Base-by-base conservation (phyloP, 2,888 invertebrate species). In the Holacanthella duospinosa region DNA sequence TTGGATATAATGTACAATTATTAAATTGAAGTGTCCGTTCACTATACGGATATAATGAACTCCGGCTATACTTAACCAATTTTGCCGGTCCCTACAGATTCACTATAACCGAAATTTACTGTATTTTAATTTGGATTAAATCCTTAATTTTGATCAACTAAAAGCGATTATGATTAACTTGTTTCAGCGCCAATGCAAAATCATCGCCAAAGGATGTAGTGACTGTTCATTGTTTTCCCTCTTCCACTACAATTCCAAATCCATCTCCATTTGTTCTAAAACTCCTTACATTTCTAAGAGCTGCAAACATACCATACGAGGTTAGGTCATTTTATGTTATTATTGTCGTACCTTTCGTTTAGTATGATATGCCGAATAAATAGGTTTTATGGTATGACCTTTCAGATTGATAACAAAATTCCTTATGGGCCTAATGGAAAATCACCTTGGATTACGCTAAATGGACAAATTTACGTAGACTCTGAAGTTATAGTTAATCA, bases 401-500 rank as follows among this genome's bases (percentile, higher is more conserved):
- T 3, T n/a, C 28, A 58, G 58, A 29, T 29, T 29, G 58, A 58
- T 25, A 24, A 58, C 36, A 29, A n/a, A 16, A 25, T 28, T 29
- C 43, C 64, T 0, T 64, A 44, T 44, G 64, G 67, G 12, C 65
- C 64, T 21, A 64, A 56, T 48, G 67, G 65, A 2, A 68, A 70
- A 64, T 64, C 67, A 12, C 70, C 70, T 16, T 70, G 68, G 68
- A 70, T 70, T 26, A 66, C 67, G 6, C 28, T 68, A 28, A 68
- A 70, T 60, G 68, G 70, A 24, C 28, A 67, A 24, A 67, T 68
- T 44, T 53, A 67, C 24, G 59, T 56, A 4, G 70, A 70, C 57
- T 67, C 68, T 0, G 64, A 70, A 55, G 25, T 67, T 0, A 70
- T 70, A 24, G 63, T 70, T 9, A 55, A 67, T 24, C 36, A 55